Base-by-base conservation (phyloP, 2,888 invertebrate species). In the Lasioglossum marginatum region DNA sequence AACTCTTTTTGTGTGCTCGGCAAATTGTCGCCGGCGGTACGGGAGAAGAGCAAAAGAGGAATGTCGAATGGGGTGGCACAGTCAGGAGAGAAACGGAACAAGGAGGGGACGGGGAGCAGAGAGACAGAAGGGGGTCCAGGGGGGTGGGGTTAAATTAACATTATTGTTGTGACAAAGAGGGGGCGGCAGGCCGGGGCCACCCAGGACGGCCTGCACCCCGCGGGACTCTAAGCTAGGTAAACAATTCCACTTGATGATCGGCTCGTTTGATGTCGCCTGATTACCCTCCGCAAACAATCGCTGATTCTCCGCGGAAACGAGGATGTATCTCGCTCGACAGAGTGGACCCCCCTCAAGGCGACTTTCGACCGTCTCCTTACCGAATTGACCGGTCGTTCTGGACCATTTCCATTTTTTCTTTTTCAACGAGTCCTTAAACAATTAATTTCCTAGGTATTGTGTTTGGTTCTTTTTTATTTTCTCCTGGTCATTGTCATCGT, bases 201-300 rank as follows among this genome's bases (percentile, higher is more conserved):
- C 92, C 90, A 91, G 87, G 87, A 85, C 79, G 87, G 76, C n/a
- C 81, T 87, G 86, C 83, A 74, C 85, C 90, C 90, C 90, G 88
- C 91, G 92, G 91, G 92, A 91, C 88, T 91, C 91, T 90, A 91
- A 89, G 87, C 88, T 94, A 88, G 91, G 94, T 94, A 95, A 95
- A 95, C 95, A 95, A 95, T 95, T 93, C 93, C 91, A 93, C 94
- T 94, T 95, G 94, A 95, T 95, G 94, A 95, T 95, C 94, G 93
- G 93, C 93, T 93, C 95, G 95, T 95, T 95, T 95, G 95, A 95
- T 95, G 93, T 95, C 91, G 95, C 93, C 93, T 94, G 95, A 95
- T 95, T 95, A 95, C 93, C 94, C 93, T 94, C 92, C 87, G 92
- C 94, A 95, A 95, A 95, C 94, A 95, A 93, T 95, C 93, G 92